Conservation (phyloP, 2,888 invertebrate species). For the Hypselothyrea guttata region DNA sequence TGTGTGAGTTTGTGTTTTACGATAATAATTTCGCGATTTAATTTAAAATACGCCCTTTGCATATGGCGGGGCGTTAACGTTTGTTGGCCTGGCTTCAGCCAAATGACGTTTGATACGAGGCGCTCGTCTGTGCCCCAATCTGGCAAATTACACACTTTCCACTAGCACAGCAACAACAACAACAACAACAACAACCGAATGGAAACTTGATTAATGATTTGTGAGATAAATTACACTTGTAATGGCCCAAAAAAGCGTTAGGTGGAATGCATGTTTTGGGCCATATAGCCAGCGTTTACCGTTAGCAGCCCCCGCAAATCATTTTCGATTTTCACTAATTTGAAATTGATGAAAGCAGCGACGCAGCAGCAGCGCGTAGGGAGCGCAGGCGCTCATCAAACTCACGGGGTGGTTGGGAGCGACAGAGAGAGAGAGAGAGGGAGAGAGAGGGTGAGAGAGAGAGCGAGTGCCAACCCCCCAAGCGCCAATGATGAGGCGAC, state of each 20-base stretch:
- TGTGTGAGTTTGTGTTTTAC: slow-evolving; percentile 46
- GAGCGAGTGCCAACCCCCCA: slow-evolving; percentile 31
- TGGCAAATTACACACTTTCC: slow-evolving; percentile 29
- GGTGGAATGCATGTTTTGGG: slow-evolving; percentile 48
- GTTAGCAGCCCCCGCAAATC: slow-evolving; percentile 60
- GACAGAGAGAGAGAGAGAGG: too few relatives aligned
- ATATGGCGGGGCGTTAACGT: slow-evolving; percentile 57
- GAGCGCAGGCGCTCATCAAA: slow-evolving; percentile 59
- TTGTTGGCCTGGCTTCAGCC: slow-evolving; percentile 22
- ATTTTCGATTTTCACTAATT: slow-evolving; percentile 76
- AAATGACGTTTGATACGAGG: slow-evolving; percentile 40
- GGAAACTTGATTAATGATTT: slow-evolving; percentile 71
- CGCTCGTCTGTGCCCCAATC: slow-evolving; percentile 11
- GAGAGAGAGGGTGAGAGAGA: too few relatives aligned
- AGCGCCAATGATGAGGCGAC: slow-evolving; percentile 54
- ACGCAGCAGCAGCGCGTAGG: slow-evolving; percentile 28
- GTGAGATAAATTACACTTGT: slow-evolving; percentile 76
- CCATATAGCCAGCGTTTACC: slow-evolving; percentile 40
- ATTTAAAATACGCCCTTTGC: slow-evolving; percentile 70
- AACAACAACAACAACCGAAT: slow-evolving; percentile 25
- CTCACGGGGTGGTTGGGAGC: background rate
- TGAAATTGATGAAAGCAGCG: slow-evolving; percentile 74
- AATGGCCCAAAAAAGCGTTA: slow-evolving; percentile 51
- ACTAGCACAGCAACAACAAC: too few relatives aligned
- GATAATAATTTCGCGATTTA: slow-evolving; percentile 58